These are phyloP conservation scores for Lamellibrachia columna DNA, from an alignment of 2,888 invertebrate species.

Conservation along the genomic window DNA sequence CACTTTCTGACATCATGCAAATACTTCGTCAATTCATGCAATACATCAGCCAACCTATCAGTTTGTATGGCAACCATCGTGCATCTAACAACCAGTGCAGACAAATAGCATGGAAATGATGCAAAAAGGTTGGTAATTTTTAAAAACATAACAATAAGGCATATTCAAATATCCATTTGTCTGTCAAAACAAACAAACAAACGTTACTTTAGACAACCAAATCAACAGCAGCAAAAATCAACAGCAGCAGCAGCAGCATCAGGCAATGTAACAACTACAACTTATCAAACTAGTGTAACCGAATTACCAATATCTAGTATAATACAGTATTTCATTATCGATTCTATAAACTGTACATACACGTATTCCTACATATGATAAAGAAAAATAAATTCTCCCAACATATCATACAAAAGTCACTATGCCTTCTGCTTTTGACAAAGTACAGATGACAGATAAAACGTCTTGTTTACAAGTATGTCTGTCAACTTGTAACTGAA, in stretches of 20 bases:
- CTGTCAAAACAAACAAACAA: background rate
- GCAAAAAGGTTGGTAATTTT: background rate
- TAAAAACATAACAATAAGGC: slow-evolving; percentile 3
- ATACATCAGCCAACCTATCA: background rate
- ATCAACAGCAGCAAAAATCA: background rate
- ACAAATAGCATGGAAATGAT: background rate
- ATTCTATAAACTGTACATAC: slow-evolving; percentile 4
- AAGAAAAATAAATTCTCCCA: slow-evolving; percentile 16
- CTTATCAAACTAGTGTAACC: background rate
- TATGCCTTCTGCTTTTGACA: background rate
- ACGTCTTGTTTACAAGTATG: background rate
- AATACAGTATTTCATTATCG: background rate
- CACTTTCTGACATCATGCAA: background rate
- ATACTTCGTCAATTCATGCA: background rate
- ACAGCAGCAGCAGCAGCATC: background rate
- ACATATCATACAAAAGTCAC: slow-evolving; percentile 7
- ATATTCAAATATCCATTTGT: background rate
- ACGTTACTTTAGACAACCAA: background rate
- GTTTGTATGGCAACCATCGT: background rate
- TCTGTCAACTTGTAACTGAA: background rate
- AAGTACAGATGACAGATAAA: background rate
- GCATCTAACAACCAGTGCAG: background rate
- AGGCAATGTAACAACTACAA: background rate
- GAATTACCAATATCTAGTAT: slow-evolving; percentile 2
- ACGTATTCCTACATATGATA: background rate